Percentiles rank a stretch among this genome's conserved stretches.
Evolutionary conservation across 2,797 vertebrate species (phyloP).

Genomic region (Pyrocephalus nanus): DNA sequence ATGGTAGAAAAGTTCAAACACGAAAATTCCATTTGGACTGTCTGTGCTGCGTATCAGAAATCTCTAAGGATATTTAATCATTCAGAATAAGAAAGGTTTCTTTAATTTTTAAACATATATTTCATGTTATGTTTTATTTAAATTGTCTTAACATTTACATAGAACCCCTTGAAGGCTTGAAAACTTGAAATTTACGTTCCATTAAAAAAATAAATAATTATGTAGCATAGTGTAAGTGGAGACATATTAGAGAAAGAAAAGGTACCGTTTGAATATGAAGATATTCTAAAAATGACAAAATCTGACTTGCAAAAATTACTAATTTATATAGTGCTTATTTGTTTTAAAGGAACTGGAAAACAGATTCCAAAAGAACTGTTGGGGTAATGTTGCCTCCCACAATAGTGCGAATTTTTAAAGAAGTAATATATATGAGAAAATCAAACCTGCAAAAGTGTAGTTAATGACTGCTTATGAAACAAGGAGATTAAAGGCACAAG

Average conservation of each 20-base stretch:
- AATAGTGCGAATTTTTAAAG: conserved; percentile 23
- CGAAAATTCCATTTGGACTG: conserved; percentile 68
- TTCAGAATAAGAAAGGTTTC: conserved; percentile 70
- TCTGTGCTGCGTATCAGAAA: conserved; percentile 39
- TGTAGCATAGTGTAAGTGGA: neutral
- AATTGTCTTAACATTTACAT: conserved; percentile 69
- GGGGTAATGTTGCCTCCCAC: neutral
- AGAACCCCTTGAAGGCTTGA: conserved; percentile 47
- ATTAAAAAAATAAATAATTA: conserved; percentile 46
- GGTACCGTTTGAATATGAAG: neutral
- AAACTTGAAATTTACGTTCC: conserved; percentile 41
- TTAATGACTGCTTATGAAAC: neutral
- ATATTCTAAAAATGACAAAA: conserved; percentile 9
- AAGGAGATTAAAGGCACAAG: neutral
- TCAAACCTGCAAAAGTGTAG: neutral
- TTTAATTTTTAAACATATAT: conserved; percentile 75
- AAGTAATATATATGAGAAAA: neutral
- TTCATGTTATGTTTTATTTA: conserved; percentile 81
- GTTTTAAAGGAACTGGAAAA: conserved; percentile 1
- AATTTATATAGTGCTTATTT: neutral
- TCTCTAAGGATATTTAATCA: conserved; percentile 65
- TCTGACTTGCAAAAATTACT: conserved; percentile 28
- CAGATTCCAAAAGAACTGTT: neutral
- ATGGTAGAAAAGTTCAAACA: conserved; percentile 60
- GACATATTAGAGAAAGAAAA: neutral